These are phyloP conservation scores for Phalacrocorax pelagicus DNA, from an alignment of 2,113 vertebrate genomes.

Conservation along the genomic window DNA sequence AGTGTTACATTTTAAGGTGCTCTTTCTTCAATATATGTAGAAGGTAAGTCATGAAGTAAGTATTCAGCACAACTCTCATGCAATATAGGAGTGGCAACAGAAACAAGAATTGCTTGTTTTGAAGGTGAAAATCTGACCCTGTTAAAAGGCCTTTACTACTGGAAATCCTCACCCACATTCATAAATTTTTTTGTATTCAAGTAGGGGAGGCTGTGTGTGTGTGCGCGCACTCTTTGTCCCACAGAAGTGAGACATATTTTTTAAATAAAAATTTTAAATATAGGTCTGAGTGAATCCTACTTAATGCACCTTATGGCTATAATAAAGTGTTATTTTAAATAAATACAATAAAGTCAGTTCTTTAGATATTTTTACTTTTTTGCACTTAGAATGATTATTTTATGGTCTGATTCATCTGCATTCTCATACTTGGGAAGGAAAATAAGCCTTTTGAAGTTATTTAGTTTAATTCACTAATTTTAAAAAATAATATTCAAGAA, in stretches of 20 bases:
- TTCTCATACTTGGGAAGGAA: neutral
- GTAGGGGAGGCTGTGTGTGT: neutral
- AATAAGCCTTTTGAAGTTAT: neutral
- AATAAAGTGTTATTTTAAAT: neutral
- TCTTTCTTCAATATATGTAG: neutral
- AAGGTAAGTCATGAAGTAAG: neutral
- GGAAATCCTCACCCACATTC: neutral
- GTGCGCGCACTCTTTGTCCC: neutral
- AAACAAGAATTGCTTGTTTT: neutral
- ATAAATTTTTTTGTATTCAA: neutral
- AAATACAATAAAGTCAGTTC: neutral
- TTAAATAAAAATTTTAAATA: neutral
- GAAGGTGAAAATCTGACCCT: neutral
- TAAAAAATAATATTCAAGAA: slow-evolving; percentile 53
- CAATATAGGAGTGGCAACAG: neutral
- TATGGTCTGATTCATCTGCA: neutral
- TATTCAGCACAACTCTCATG: neutral
- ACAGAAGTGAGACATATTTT: neutral
- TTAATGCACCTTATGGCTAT: neutral
- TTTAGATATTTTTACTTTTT: slow-evolving; percentile 28
- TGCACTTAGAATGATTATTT: slow-evolving; percentile 24
- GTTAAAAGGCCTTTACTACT: neutral
- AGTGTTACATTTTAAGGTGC: neutral
- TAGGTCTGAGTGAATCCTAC: neutral
- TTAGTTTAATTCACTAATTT: neutral